Percentiles rank a stretch among this genome's conserved stretches.
These are phyloP conservation scores for Mohoua ochrocephala DNA, from an alignment of 2,113 vertebrate genomes.

Conservation along the genomic window DNA sequence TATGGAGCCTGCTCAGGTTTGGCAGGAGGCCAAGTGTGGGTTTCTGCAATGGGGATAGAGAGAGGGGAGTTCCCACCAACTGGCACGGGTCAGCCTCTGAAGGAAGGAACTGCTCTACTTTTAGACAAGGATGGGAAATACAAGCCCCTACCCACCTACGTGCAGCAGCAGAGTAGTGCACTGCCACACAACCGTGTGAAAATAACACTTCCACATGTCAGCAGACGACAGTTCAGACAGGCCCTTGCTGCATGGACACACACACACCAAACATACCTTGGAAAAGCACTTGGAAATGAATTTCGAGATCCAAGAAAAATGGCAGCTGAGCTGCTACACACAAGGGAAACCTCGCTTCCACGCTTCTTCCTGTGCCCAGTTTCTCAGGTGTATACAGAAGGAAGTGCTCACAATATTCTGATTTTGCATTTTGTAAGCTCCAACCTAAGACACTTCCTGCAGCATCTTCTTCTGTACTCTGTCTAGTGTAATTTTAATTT, in stretches of 20 bases:
- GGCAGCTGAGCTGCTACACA: neutral
- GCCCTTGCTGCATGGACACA: neutral
- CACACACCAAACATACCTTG: too few relatives aligned
- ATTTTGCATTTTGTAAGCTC: neutral
- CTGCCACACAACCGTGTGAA: accelerated
- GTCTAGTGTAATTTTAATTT: neutral
- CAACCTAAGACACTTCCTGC: neutral
- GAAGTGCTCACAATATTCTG: neutral
- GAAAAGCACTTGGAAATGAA: neutral
- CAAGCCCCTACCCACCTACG: accelerated
- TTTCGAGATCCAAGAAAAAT: neutral
- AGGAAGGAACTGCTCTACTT: neutral
- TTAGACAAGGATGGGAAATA: neutral
- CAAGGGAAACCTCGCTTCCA: neutral
- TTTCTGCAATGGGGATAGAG: neutral
- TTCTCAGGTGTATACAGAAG: neutral
- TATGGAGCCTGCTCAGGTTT: neutral
- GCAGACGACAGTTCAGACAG: neutral
- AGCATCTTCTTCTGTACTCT: neutral
- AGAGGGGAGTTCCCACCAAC: neutral
- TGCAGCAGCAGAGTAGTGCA: neutral
- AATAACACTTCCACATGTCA: neutral
- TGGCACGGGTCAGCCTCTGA: neutral
- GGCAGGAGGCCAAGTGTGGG: neutral
- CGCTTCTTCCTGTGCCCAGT: neutral